Base-by-base conservation (phyloP, 2,113 vertebrate genomes). In the Elephantulus edwardii region DNA sequence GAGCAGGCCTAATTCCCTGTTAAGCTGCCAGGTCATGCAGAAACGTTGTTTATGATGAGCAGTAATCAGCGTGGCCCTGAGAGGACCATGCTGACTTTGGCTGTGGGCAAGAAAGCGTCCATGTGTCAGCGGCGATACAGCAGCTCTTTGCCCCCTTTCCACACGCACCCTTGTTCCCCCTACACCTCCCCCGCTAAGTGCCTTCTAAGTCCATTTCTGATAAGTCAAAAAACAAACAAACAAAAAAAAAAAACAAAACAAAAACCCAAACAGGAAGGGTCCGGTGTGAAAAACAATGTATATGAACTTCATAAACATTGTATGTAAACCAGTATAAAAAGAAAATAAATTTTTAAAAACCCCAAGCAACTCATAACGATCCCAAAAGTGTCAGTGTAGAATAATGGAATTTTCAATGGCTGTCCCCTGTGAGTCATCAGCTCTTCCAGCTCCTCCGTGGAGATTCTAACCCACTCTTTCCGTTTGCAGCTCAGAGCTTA, bases 11-110 rank as follows among this genome's bases (percentile, higher is more conserved):
- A 19, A 83, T 71, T 87, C 60, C 46, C 33, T 44, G 62, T 13
- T 44, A 90, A 48, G 40, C 54, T 64, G 14, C 60, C 76, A 88
- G 82, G n/a, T 8, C 13, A 22, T 54, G 81, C 38, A 54, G 77
- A 50, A 72, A 66, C 79, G n/a, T 19, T 92, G 20, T 13, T 75
- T 86, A 58, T 66, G 83, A 22, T 84, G 84, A 86, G 42, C 52
- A 71, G 72, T 89, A 56, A 78, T 56, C 44, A 33, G 20, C 33
- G 8, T 50, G 58, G 33, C n/a, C 62, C 50, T 33, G 28, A 76
- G 12, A 50, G 88, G 86, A 64, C 8, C 8, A 78, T n/a, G 38
- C 3, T 38, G 12, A 11, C 40, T 79, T 82, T 78, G 26, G 5
- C 0, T 9, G 9, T 26, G 54, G n/a, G 30, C 33, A 52, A 76